phyloP scores from a whole-genome alignment of 2,888 invertebrate species.

The Myopa tessellatipennis region DNA sequence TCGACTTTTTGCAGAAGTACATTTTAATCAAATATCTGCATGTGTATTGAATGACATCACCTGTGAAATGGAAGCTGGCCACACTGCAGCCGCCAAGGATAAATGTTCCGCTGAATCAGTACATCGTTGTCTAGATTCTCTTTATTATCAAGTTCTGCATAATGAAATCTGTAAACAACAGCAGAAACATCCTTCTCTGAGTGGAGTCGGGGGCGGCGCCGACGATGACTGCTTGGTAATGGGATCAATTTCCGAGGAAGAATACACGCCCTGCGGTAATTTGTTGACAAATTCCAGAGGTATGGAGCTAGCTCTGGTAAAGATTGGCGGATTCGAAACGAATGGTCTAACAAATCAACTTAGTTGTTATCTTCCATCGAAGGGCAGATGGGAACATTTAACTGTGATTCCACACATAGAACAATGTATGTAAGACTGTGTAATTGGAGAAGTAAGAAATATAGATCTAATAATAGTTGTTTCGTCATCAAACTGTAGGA shows the following conservation, averaged over 20 bases:
- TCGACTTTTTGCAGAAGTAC: constrained; percentile 56
- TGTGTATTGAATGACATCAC: constrained; percentile 46
- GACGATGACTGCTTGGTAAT: constrained; percentile 23
- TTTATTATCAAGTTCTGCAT: constrained; percentile 40
- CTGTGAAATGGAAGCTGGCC: constrained; percentile 2
- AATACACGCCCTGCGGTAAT: constrained; percentile 47
- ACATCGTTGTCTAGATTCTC: not conserved
- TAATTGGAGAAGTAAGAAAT: not conserved
- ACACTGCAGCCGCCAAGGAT: not conserved
- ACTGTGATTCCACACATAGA: constrained; percentile 80
- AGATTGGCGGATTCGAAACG: constrained; percentile 77
- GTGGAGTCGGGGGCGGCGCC: no score
- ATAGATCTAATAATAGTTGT: no score
- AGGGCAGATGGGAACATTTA: constrained; percentile 74
- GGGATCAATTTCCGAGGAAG: constrained; percentile 32
- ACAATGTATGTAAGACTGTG: constrained; percentile 69
- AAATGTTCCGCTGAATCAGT: constrained; percentile 29
- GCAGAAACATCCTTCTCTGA: constrained; percentile 28
- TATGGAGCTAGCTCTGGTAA: constrained; percentile 76
- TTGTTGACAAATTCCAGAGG: constrained; percentile 74
- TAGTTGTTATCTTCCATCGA: constrained; percentile 73
- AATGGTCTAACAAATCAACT: constrained; percentile 77
- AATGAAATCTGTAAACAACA: constrained; percentile 48
- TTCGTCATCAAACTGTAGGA: no score
- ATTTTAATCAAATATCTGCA: constrained; percentile 56